Conservation (phyloP, 2,113 vertebrate genomes). For the Pelodiscus sinensis region DNA sequence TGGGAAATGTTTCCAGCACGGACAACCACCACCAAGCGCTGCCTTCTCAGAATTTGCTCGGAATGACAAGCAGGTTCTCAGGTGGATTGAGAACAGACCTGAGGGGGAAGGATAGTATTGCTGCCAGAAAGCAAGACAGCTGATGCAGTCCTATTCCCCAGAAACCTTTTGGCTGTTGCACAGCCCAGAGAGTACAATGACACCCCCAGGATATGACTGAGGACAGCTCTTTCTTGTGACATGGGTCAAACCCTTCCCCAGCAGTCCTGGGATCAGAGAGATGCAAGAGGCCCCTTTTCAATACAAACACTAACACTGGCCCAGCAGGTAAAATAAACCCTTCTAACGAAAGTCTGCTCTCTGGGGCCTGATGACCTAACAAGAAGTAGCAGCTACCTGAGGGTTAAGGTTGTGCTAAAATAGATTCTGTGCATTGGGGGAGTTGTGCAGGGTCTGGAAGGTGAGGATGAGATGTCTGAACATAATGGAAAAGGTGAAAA, state of each 20-base stretch:
- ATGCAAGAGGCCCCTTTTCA: not conserved
- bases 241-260: not conserved
- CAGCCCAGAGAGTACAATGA: not conserved
- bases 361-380: not conserved
- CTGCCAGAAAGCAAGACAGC: not conserved
- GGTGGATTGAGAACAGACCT: not conserved
- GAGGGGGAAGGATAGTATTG: not conserved
- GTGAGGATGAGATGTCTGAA: not conserved
- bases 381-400: not conserved
- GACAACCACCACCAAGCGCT: not conserved
- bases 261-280: not conserved
- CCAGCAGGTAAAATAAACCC: not conserved
- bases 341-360: not conserved
- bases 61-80: not conserved
- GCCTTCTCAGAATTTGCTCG: not conserved
- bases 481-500: not conserved
- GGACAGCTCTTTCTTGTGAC: not conserved
- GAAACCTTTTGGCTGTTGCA: not conserved
- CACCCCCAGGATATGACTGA: not conserved
- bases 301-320: no score
- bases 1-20: not conserved
- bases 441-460: not conserved
- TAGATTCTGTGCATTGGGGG: not conserved
- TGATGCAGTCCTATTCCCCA: not conserved
- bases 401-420: not conserved